Percentiles rank a stretch among this genome's conserved stretches.
Conservation (phyloP, 2,113 vertebrate genomes). For the Dendropsophus ebraccatus region DNA sequence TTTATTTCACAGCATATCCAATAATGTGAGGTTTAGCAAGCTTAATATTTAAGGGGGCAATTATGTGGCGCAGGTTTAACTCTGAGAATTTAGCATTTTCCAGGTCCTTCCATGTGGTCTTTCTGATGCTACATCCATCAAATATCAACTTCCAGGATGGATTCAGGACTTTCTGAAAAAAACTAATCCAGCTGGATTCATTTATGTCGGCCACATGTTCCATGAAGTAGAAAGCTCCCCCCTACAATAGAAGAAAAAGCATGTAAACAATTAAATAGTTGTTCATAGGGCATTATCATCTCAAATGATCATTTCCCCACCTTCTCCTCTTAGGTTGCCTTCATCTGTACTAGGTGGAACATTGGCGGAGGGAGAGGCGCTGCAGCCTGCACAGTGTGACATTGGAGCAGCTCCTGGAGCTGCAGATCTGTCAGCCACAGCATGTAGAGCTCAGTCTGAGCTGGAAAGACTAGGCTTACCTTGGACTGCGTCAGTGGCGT, state of each 20-base stretch:
- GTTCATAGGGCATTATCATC: background rate
- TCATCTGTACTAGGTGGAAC: no score
- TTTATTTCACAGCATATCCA: constrained; percentile 74
- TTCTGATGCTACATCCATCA: constrained; percentile 76
- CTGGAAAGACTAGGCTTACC: no score
- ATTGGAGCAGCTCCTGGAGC: no score
- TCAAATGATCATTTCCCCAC: no score
- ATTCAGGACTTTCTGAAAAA: constrained; percentile 79
- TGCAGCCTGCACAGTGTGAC: no score
- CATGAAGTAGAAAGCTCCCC: constrained; percentile 83
- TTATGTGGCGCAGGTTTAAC: constrained; percentile 72
- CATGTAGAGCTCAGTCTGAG: no score
- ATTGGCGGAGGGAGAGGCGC: no score
- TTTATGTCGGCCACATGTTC: constrained; percentile 80
- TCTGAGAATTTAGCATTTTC: constrained; percentile 79
- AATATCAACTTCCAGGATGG: constrained; percentile 80
- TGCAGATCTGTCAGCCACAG: no score
- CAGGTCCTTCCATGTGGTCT: constrained; percentile 78
- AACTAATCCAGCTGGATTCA: constrained; percentile 73
- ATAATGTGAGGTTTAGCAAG: constrained; percentile 76
- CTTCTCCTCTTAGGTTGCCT: no score
- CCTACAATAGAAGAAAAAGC: constrained; percentile 68
- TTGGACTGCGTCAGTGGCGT: no score
- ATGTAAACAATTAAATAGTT: background rate
- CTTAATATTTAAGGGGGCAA: constrained; percentile 60